These are phyloP conservation scores for Cinara cedri DNA, from an alignment of 2,888 invertebrate species.

Conservation along the genomic window DNA sequence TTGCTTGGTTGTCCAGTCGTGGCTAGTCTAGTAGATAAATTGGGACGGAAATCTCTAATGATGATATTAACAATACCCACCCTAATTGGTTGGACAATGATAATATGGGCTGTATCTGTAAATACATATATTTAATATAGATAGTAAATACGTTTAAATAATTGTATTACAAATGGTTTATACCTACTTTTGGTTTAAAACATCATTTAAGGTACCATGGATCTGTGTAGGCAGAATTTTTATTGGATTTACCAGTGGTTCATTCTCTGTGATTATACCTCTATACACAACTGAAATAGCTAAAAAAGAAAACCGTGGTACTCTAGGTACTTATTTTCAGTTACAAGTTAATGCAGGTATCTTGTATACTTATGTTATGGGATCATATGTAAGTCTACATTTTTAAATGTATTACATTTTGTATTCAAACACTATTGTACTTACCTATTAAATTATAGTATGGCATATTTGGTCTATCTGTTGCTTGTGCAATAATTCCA, in stretches of 20 bases:
- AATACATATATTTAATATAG: slow-evolving; percentile 24
- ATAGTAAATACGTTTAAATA: not conserved
- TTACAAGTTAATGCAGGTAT: slow-evolving; percentile 87
- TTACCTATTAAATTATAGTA: slow-evolving; percentile 61
- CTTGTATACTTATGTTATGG: slow-evolving; percentile 76
- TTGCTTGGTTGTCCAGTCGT: slow-evolving; percentile 76
- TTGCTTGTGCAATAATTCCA: slow-evolving; percentile 72
- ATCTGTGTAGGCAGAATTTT: slow-evolving; percentile 73
- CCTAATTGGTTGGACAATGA: slow-evolving; percentile 75
- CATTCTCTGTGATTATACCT: slow-evolving; percentile 83
- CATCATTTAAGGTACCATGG: slow-evolving; percentile 65
- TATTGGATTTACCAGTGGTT: slow-evolving; percentile 77
- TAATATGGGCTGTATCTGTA: slow-evolving; percentile 71
- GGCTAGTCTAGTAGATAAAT: slow-evolving; percentile 71
- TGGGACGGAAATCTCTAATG: slow-evolving; percentile 77
- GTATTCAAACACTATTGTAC: not conserved
- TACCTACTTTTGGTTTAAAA: not conserved
- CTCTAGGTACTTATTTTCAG: slow-evolving; percentile 86
- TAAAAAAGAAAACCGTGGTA: slow-evolving; percentile 81
- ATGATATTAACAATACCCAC: slow-evolving; percentile 72
- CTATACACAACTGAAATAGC: slow-evolving; percentile 87
- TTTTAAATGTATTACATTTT: not conserved
- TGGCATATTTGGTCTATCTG: slow-evolving; percentile 69
- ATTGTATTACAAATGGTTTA: slow-evolving; percentile 19
- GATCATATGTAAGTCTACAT: slow-evolving; percentile 62